Evolutionary conservation across 2,888 invertebrate species (phyloP), one percentile per base, ranked within the genome.

Genomic region (Amphimallon solstitiale): DNA sequence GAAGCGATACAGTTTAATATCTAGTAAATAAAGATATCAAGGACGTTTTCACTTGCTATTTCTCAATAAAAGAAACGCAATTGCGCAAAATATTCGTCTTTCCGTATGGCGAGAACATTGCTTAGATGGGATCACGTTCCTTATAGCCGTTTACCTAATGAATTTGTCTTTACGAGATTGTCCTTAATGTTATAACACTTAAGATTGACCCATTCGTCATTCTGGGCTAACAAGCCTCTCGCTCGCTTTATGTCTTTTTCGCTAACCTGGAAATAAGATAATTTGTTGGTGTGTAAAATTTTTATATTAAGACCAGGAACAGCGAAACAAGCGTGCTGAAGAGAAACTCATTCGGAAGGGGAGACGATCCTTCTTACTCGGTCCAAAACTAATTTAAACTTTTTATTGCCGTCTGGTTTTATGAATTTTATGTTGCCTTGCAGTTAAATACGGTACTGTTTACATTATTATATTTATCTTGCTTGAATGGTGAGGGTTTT

Each of bases 171-270:
- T 52, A 52, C 52, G 52, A 52, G 52, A 52, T 52, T 37, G 52
- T 52, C 52, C 52, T 52, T 52, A 35, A 52, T 29, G 52, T 35
- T 35, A 37, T 52, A 52, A 52, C 52, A 52, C 52, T 52, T 52
- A 52, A 37, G 52, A 52, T 52, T 52, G 52, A 52, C 52, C 52
- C 52, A 52, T 52, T 52, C 52, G 52, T 52, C 52, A 52, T 37
- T 52, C 35, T 15, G 9, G 10, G 4, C 17, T 52, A 17, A 52
- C 52, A 37, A 35, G 52, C 7, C 45, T 45, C 48, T 12, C 12
- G 23, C 12, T 23, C 48, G 48, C 23, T 29, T 49, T 49, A 29
- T 29, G 48, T 49, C 48, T 49, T 23, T 29, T 29, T 29, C 48
- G 9, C 21, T 23, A 52, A 52, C 52, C 52, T 35, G 52, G 52